A percentile compares a stretch with the other conserved stretches of the same genome.
These are phyloP conservation scores for Oscheius sp. DNA, from an alignment of 2,888 invertebrate species.

Conservation along the genomic window DNA sequence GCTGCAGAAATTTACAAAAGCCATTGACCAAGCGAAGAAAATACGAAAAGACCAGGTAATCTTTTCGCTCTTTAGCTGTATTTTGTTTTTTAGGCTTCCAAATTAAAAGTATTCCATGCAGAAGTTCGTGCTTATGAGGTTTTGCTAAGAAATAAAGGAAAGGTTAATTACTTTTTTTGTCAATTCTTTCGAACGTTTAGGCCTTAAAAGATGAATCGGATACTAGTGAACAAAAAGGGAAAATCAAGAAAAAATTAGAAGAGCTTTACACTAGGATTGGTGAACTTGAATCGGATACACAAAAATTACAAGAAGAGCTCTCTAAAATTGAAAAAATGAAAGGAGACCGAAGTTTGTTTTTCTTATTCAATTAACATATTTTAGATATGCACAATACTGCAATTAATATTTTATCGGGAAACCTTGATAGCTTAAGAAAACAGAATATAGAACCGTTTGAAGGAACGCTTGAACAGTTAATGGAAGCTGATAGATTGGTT, in stretches of 20 bases:
- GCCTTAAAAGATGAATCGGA: conserved; percentile 6
- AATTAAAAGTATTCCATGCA: conserved; percentile 23
- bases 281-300: not conserved
- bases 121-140: conserved; percentile 18
- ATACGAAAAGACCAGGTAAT: conserved; percentile 48
- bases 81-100: conserved; percentile 28
- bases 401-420: too few species aligned
- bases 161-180: not conserved
- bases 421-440: too few species aligned
- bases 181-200: not conserved
- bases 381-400: too few species aligned
- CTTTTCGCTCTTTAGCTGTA: not conserved
- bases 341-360: not conserved
- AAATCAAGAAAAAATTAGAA: conserved; percentile 8
- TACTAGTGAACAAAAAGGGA: conserved; percentile 7
- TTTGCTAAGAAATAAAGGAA: conserved; percentile 9
- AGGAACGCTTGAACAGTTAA: not conserved
- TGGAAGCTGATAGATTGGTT: not conserved
- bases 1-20: conserved; percentile 82
- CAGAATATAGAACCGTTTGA: not conserved
- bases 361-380: too few species aligned
- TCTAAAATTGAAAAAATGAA: not conserved
- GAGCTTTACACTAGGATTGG: not conserved
- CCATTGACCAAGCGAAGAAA: conserved; percentile 81
- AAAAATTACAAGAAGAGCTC: not conserved